These are phyloP conservation scores for Eulemur coronatus DNA, from an alignment of 2,797 vertebrate species.

Conservation along the genomic window DNA sequence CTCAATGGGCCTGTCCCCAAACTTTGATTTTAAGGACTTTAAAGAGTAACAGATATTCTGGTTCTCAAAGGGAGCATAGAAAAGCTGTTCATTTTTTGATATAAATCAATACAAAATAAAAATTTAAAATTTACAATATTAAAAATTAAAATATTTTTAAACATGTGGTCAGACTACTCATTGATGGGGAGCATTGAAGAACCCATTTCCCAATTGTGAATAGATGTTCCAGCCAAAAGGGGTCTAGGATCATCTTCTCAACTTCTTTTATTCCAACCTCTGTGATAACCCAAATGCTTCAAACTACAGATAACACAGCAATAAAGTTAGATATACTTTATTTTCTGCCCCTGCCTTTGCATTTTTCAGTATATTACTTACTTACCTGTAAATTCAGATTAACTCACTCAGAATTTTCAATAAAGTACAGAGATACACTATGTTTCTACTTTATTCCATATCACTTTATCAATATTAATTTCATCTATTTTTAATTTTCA, in stretches of 20 bases:
- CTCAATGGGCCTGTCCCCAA: not conserved
- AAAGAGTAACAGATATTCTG: not conserved
- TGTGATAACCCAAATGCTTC: not conserved
- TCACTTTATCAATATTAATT: not conserved
- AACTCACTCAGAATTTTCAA: not conserved
- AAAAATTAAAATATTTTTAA: not conserved
- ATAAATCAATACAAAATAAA: not conserved
- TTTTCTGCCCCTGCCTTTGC: not conserved
- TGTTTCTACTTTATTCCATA: not conserved
- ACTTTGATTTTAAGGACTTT: not conserved
- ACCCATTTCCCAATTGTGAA: not conserved
- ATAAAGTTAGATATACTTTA: not conserved
- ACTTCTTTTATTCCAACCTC: not conserved
- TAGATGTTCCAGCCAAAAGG: not conserved
- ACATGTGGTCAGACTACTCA: not conserved
- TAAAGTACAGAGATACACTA: not conserved
- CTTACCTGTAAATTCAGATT: not conserved
- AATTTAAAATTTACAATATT: not conserved
- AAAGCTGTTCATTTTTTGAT: not conserved
- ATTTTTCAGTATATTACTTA: not conserved
- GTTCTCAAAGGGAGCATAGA: not conserved
- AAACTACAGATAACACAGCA: not conserved
- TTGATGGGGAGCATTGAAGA: not conserved
- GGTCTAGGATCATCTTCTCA: not conserved
- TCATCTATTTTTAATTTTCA: not conserved